A percentile compares a stretch with the other conserved stretches of the same genome.
These are phyloP conservation scores for Drosophila leontia DNA, from an alignment of 1,140 invertebrate species.

Conservation along the genomic window DNA sequence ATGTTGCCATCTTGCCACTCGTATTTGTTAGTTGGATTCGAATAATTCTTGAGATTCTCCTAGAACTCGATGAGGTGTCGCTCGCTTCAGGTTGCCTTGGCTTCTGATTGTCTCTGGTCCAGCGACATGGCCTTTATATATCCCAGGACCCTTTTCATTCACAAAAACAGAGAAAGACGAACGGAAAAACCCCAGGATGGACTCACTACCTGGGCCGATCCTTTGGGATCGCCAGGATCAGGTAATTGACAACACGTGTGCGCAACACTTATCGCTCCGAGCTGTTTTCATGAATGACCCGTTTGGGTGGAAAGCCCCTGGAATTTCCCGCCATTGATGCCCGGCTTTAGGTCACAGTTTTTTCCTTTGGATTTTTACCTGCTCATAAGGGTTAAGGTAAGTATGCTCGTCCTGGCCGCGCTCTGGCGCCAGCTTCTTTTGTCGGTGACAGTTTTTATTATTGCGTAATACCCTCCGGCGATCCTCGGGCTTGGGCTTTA, in stretches of 20 bases:
- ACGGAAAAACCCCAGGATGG: slow-evolving; percentile 35
- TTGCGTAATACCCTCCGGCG: slow-evolving; percentile 57
- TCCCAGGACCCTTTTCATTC: slow-evolving; percentile 41
- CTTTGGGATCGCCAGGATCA: neutral
- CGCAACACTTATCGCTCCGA: slow-evolving; percentile 11
- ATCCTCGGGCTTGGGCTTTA: slow-evolving; percentile 2
- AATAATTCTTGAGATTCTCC: neutral
- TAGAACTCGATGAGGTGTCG: slow-evolving; percentile 13
- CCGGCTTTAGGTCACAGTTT: slow-evolving; percentile 4
- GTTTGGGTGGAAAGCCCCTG: slow-evolving; percentile 63
- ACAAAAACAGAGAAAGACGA: slow-evolving; percentile 1
- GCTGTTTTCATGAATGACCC: slow-evolving; percentile 62
- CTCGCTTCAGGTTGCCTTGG: slow-evolving; percentile 26
- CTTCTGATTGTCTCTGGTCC: slow-evolving; percentile 47
- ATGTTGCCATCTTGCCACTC: slow-evolving; percentile 2
- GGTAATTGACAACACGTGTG: slow-evolving; percentile 76
- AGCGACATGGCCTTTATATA: slow-evolving; percentile 44
- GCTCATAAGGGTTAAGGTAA: neutral
- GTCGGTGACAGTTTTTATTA: slow-evolving; percentile 63
- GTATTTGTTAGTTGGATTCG: neutral
- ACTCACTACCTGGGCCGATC: slow-evolving; percentile 26
- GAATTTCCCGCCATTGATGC: slow-evolving; percentile 65
- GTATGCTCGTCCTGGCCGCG: too few species aligned
- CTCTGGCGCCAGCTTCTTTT: neutral
- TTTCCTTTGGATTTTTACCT: slow-evolving; percentile 11